Percentiles rank a stretch among this genome's conserved stretches.
Conservation (phyloP, 1,140 invertebrate species). For the Drosophila kikkawai region DNA sequence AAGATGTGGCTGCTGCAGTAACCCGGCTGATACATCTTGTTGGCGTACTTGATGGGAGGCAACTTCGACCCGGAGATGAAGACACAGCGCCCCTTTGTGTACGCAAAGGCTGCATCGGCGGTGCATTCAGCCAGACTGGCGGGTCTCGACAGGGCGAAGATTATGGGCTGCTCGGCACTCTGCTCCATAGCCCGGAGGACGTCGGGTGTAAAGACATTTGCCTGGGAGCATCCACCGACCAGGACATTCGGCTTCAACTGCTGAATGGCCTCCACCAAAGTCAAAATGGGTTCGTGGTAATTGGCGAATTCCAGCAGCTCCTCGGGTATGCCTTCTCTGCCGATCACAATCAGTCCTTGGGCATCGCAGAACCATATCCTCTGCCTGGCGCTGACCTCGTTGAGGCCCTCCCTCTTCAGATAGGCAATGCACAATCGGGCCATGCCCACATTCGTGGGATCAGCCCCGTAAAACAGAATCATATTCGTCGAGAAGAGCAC, state of each 20-base stretch:
- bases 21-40: conserved; percentile 92
- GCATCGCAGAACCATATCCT: conserved; percentile 92
- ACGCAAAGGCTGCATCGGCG: conserved; percentile 94
- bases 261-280: conserved; percentile 91
- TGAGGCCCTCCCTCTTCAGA: conserved; percentile 92
- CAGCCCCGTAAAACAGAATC: conserved; percentile 96
- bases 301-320: conserved; percentile 93
- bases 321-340: conserved; percentile 89
- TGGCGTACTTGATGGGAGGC: conserved; percentile 91
- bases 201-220: conserved; percentile 93
- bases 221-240: conserved; percentile 94
- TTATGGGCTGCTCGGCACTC: conserved; percentile 88
- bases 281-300: conserved; percentile 88
- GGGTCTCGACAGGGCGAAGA: conserved; percentile 98
- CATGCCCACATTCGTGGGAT: conserved; percentile 95
- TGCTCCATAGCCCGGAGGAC: conserved; percentile 93
- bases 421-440: conserved; percentile 94
- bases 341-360: conserved; percentile 90
- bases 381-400: conserved; percentile 89
- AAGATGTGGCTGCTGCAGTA: conserved; percentile 98
- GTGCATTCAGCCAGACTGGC: conserved; percentile 97
- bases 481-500: conserved; percentile 91
- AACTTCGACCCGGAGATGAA: conserved; percentile 97
- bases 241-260: conserved; percentile 93
- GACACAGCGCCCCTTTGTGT: conserved; percentile 91